Conservation (phyloP, 2,797 vertebrate genomes). For the Uromys caudimaculatus region DNA sequence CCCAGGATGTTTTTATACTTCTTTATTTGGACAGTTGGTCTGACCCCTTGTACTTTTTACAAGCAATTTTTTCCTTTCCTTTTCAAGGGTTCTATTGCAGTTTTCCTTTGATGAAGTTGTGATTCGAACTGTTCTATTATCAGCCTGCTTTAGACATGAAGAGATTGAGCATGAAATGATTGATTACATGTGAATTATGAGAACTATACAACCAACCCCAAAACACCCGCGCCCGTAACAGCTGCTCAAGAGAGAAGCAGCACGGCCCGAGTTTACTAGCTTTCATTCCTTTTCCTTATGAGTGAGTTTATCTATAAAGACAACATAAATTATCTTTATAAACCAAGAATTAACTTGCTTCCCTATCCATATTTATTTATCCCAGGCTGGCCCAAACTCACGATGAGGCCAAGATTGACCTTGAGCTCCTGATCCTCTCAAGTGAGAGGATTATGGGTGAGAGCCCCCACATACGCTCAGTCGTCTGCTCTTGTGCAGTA, state of each 20-base stretch:
- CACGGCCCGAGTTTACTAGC: neutral
- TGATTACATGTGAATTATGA: neutral
- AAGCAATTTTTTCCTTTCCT: neutral
- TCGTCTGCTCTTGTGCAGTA: neutral
- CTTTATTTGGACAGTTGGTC: neutral
- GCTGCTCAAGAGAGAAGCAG: neutral
- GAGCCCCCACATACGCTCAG: neutral
- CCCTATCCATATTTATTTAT: neutral
- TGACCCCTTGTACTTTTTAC: neutral
- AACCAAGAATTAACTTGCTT: neutral
- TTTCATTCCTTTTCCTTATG: neutral
- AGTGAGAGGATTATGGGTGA: neutral
- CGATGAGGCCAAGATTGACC: neutral
- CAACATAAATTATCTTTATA: constrained; percentile 4
- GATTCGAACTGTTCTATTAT: neutral
- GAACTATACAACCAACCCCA: neutral
- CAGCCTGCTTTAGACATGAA: neutral
- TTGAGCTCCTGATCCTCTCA: neutral
- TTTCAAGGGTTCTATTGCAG: neutral
- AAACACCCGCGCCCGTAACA: neutral
- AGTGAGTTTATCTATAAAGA: neutral
- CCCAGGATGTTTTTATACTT: neutral
- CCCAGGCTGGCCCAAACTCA: neutral
- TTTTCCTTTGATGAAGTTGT: neutral
- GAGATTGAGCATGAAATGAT: neutral